These are phyloP conservation scores for Abrostola triplasia DNA, from an alignment of 2,888 invertebrate species.

Conservation along the genomic window DNA sequence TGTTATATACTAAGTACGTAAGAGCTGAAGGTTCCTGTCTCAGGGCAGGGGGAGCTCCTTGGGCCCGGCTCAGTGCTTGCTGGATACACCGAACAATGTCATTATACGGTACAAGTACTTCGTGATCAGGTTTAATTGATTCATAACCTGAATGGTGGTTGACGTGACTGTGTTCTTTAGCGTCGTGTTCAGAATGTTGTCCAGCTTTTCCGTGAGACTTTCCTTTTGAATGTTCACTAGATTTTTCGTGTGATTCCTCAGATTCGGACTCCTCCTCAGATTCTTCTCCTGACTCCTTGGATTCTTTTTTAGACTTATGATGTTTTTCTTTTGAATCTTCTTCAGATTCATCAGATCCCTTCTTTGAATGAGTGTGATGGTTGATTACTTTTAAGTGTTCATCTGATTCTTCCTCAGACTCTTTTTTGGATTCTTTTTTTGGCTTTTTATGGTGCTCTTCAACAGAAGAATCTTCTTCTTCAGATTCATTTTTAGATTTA, in stretches of 20 bases:
- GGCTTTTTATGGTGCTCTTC: not conserved
- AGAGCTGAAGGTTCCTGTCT: slow-evolving; percentile 68
- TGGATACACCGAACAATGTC: slow-evolving; percentile 78
- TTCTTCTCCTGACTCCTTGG: slow-evolving; percentile 15
- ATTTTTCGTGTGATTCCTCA: slow-evolving; percentile 23
- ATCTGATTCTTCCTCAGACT: slow-evolving; percentile 30
- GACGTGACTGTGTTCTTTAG: too few relatives aligned
- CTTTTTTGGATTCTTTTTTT: not conserved
- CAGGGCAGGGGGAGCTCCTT: slow-evolving; percentile 44
- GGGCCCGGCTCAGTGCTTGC: slow-evolving; percentile 62
- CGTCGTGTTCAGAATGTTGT: not conserved
- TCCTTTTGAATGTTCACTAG: slow-evolving; percentile 14
- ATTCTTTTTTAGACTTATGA: slow-evolving; percentile 3
- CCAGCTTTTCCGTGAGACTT: slow-evolving; percentile 11
- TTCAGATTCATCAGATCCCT: slow-evolving; percentile 12
- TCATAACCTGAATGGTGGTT: not conserved
- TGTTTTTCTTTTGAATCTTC: not conserved
- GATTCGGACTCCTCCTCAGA: slow-evolving; percentile 7
- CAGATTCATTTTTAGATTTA: slow-evolving; percentile 2
- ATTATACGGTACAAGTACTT: slow-evolving; percentile 62
- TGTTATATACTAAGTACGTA: slow-evolving; percentile 76
- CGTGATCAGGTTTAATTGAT: slow-evolving; percentile 37
- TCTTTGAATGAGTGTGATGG: not conserved
- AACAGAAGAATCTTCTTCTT: slow-evolving; percentile 22
- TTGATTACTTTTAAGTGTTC: slow-evolving; percentile 5